Conservation (phyloP, 2,113 vertebrate species). For the Aegotheles bennettii region DNA sequence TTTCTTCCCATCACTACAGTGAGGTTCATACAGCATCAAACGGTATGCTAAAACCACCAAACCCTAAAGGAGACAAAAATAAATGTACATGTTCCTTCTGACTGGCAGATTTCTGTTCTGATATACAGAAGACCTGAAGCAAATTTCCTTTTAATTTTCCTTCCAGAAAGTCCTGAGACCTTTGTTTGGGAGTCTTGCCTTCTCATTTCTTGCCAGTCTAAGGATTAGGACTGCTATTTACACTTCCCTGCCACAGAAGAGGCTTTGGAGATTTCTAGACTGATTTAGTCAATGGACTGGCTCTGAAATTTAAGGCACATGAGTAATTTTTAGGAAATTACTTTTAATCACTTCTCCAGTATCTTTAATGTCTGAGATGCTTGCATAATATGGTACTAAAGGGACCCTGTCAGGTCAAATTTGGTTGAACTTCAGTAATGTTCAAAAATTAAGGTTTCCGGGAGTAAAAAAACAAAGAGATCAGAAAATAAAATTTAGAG, state of each 20-base stretch:
- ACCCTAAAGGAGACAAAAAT: background rate
- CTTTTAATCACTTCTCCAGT: slow-evolving; percentile 35
- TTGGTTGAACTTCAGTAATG: background rate
- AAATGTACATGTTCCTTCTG: background rate
- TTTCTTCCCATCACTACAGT: background rate
- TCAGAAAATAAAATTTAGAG: background rate
- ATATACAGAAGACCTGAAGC: background rate
- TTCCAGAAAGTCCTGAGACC: background rate
- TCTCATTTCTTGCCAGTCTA: background rate
- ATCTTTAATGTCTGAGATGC: slow-evolving; percentile 33
- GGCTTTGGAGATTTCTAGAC: slow-evolving; percentile 58
- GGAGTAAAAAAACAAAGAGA: background rate
- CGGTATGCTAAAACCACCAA: too few relatives aligned
- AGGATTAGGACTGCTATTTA: slow-evolving; percentile 40
- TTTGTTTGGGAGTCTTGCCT: background rate
- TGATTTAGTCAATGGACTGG: slow-evolving; percentile 36
- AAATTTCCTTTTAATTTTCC: background rate
- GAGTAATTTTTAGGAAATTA: slow-evolving; percentile 52
- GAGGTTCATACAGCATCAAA: background rate
- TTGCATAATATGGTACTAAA: slow-evolving; percentile 47
- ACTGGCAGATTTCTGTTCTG: background rate
- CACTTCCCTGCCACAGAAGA: slow-evolving; percentile 5
- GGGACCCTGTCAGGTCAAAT: slow-evolving; percentile 19
- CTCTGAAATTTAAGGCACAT: slow-evolving; percentile 54
- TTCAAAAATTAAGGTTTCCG: background rate